Base-by-base conservation (phyloP, 2,888 invertebrate species). In the Podabrus alpinus region DNA sequence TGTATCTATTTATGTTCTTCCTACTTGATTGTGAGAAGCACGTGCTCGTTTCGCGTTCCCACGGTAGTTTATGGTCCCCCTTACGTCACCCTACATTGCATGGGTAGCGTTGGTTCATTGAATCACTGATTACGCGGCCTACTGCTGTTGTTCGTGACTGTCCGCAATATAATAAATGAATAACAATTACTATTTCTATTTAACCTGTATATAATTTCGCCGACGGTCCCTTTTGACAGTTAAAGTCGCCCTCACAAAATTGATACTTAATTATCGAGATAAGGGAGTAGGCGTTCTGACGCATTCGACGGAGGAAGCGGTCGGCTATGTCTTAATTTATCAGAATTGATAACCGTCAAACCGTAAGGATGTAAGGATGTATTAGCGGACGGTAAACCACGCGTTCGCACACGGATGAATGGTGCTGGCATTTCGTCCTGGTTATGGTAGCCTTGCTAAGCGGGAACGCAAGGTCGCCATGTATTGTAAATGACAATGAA, bases 1-100 rank as follows among this genome's bases (percentile, higher is more conserved):
- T 66, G 60, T 69, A 25, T 62, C 62, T 17, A 59, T 70, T 69
- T 25, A 16, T 45, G 69, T 77, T 72, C 71, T 77, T 74, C 68
- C 73, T 60, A 71, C 74, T 59, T 74, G 29, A 72, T 73, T 78
- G 86, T 87, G 85, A 85, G 19, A 62, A 82, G 85, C 86, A 85
- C 85, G 85, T 85, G 85, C 86, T 88, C 87, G 87, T 87, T 84
- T 84, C 84, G 85, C 88, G 88, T 87, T 88, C 88, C 89, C 85
- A 84, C 83, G 85, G 83, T 84, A 84, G 85, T 84, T 84, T 80
- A 79, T 80, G 78, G 76, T 80, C 78, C 80, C 81, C 80, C 79
- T 77, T 75, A 74, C 72, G 73, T 88, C 88, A 87, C 88, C 88
- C 86, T 87, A 86, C 84, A 88, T 87, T 29, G 64, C 73, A 72